Conservation (phyloP, 2,797 vertebrate genomes). For the Rhinogobio ventralis region DNA sequence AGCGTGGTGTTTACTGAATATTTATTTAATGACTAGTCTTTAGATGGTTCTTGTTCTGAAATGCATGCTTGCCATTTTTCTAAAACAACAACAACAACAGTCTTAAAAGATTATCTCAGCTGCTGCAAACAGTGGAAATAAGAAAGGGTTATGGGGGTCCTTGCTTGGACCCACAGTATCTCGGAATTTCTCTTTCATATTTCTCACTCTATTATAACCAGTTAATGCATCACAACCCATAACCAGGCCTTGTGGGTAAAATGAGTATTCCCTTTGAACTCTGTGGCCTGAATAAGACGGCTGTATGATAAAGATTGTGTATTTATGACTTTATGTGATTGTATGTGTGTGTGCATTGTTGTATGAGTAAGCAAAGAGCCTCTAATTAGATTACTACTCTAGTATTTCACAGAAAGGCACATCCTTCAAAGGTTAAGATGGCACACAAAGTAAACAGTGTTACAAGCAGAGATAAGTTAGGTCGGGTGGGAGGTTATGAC, state of each 20-base stretch:
- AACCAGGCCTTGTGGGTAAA: slow-evolving; percentile 7
- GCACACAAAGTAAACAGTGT: slow-evolving; percentile 31
- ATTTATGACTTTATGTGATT: slow-evolving; percentile 6
- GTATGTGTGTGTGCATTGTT: slow-evolving; percentile 18
- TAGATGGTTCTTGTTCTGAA: neutral
- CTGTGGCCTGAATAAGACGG: slow-evolving; percentile 19
- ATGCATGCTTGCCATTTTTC: neutral
- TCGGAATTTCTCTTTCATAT: slow-evolving; percentile 18
- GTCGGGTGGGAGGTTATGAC: slow-evolving; percentile 35
- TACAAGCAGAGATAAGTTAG: slow-evolving; percentile 29
- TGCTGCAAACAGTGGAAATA: slow-evolving; percentile 29
- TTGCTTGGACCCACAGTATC: neutral
- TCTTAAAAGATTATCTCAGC: neutral
- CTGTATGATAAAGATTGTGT: slow-evolving; percentile 3
- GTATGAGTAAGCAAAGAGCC: neutral
- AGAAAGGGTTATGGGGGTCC: neutral
- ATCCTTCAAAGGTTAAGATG: slow-evolving; percentile 43
- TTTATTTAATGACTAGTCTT: neutral
- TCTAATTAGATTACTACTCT: neutral
- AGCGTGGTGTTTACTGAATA: neutral
- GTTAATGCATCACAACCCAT: slow-evolving; percentile 5
- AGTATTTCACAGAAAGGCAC: slow-evolving; percentile 29
- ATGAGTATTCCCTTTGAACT: slow-evolving; percentile 39
- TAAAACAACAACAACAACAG: neutral
- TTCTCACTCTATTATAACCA: slow-evolving; percentile 1